Base-by-base conservation (phyloP, 2,888 invertebrate species). In the Drosophila meridiana region DNA sequence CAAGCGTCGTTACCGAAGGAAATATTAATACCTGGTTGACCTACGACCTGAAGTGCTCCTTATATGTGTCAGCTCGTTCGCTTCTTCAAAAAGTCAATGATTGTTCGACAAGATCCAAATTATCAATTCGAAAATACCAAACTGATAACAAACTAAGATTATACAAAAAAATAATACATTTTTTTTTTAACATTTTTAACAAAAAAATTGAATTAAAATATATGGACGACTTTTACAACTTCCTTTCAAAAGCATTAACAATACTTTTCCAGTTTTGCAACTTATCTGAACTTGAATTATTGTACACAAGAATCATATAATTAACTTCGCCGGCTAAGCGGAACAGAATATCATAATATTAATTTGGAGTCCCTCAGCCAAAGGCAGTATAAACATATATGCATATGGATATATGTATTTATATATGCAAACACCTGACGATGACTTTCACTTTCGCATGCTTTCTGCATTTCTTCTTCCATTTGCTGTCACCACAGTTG, bases 361-460 rank as follows among this genome's bases (percentile, higher is more conserved):
- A 26, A 20, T 36, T 11, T 40, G 34, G 42, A 34, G 30, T 34
- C 32, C 55, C 30, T 26, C n/a, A 13, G 36, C 45, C 57, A 59
- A 61, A 47, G 32, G 9, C 42, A 56, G 72, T 76, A 30, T 48
- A 20, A 20, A 20, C 20, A 20, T 20, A 20, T 20, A 20, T 20
- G 20, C 20, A 30, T n/a, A 48, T n/a, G 30, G 1, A 48, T 30
- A 14, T 7, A 11, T 45, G 14, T 40, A 38, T 20, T 20, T 38
- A 9, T 20, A 76, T 67, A 77, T 69, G 69, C 69, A 77, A 73
- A 76, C 73, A 73, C 64, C 69, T 72, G 43, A 13, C 13, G 56
- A 45, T 57, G 47, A 67, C 77, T 77, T 77, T 77, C 76, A 73
- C 77, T 77, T 77, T 77, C 65, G 71, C 67, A 68, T 59, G 76